Base-by-base conservation (phyloP, 2,797 vertebrate species). In the Fratercula arctica region DNA sequence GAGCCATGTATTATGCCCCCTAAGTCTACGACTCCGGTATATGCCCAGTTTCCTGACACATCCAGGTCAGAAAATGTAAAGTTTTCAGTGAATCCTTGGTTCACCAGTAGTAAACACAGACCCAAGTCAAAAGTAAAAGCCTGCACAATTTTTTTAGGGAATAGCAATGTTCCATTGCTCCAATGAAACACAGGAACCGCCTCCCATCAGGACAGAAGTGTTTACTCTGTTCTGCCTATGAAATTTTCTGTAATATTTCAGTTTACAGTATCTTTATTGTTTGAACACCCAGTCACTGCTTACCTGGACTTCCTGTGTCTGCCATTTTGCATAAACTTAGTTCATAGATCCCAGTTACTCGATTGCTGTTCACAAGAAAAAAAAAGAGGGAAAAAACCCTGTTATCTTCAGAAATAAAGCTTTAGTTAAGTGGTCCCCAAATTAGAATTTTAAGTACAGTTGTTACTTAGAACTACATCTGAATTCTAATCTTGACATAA, bases 301-400 rank as follows among this genome's bases (percentile, higher is more conserved):
- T 96, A 99, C 99, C 99, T 98, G 99, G 99, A 73, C 99, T 99
- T 93, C 99, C 99, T 4, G 99, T 99, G 97, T 99, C 99, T 14
- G 99, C 98, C 99, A 99, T 99, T 97, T 99, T 99, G 98, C 99
- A 99, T 93, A 99, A 98, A 96, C 99, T 99, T 83, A 99, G 98
- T 95, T 99, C 99, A 73, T 99, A 99, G 97, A 99, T 99, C 48
- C 99, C 99, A 6, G 99, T 99, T 56, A 99, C 99, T 96, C 99
- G 98, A 96, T 99, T 99, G 97, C 99, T 99, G 96, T 96, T 97
- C 97, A 53, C 37, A 96, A 79, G 91, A 89, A 85, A 89, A 85
- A 85, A 59, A 94, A 80, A 70, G 21, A 9, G 26, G 43, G 20
- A 8, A 79, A 45, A 9, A 29, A 9, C n/a, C 6, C 8, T 9